Conservation (phyloP, 2,113 vertebrate genomes). For the Ahaetulla prasina region DNA sequence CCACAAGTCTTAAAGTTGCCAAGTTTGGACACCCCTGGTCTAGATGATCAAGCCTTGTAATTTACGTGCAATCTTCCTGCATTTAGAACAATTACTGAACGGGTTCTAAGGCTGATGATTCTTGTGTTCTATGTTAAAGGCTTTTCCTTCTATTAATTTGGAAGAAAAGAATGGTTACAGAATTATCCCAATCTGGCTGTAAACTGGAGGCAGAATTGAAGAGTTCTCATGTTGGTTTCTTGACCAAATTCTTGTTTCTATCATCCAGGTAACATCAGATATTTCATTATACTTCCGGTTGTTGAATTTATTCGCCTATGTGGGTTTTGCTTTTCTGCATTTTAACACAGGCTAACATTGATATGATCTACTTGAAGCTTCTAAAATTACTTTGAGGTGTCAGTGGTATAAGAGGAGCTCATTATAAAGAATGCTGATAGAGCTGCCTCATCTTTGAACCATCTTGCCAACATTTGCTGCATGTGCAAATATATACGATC, state of each 20-base stretch:
- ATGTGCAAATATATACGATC: slow-evolving; percentile 29
- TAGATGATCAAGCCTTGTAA: background rate
- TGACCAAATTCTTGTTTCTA: slow-evolving; percentile 72
- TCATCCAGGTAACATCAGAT: slow-evolving; percentile 66
- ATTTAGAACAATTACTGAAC: background rate
- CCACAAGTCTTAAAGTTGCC: too few relatives aligned
- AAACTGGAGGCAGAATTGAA: slow-evolving; percentile 61
- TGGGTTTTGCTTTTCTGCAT: background rate
- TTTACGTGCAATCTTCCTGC: background rate
- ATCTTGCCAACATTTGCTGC: slow-evolving; percentile 22
- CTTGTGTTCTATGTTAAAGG: slow-evolving; percentile 48
- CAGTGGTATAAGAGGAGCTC: slow-evolving; percentile 30
- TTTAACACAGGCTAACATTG: background rate
- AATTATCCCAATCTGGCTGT: slow-evolving; percentile 52
- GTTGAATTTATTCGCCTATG: background rate
- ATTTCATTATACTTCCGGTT: background rate
- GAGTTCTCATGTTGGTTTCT: slow-evolving; percentile 67
- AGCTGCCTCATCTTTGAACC: slow-evolving; percentile 23
- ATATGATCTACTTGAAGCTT: slow-evolving; percentile 6
- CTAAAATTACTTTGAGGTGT: slow-evolving; percentile 28
- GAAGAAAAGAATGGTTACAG: slow-evolving; percentile 61
- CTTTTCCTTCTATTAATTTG: slow-evolving; percentile 63
- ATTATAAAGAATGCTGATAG: slow-evolving; percentile 16
- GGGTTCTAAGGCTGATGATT: background rate
- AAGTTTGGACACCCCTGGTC: too few relatives aligned